Percentiles rank a stretch among this genome's conserved stretches.
These are phyloP conservation scores for Ephestia elutella DNA, from an alignment of 1,140 invertebrate genomes.

Conservation along the genomic window DNA sequence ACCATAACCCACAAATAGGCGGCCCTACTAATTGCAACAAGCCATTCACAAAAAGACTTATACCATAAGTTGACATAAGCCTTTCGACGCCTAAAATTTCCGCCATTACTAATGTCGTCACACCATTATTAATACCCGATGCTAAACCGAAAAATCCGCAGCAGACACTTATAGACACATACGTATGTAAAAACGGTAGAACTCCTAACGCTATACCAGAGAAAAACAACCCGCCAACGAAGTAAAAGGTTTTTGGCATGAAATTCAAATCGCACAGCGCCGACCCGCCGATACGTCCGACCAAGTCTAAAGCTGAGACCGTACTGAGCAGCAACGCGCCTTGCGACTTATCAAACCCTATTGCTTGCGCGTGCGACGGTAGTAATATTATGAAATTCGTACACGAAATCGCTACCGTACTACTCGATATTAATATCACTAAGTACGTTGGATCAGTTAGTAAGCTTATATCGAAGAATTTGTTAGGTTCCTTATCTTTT, in stretches of 20 bases:
- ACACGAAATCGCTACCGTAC: slow-evolving; percentile 88
- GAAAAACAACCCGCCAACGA: slow-evolving; percentile 83
- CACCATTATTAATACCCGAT: slow-evolving; percentile 88
- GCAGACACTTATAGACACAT: slow-evolving; percentile 76
- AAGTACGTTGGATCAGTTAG: slow-evolving; percentile 85
- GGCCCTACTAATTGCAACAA: slow-evolving; percentile 86
- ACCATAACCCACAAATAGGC: slow-evolving; percentile 83
- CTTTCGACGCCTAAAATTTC: slow-evolving; percentile 87
- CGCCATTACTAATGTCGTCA: slow-evolving; percentile 89
- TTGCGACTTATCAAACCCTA: slow-evolving; percentile 81
- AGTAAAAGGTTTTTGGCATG: slow-evolving; percentile 87
- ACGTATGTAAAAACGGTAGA: slow-evolving; percentile 78
- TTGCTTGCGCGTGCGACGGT: slow-evolving; percentile 81
- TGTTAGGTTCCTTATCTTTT: slow-evolving; percentile 67
- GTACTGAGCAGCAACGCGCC: slow-evolving; percentile 83
- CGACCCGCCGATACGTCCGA: slow-evolving; percentile 87
- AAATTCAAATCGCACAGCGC: slow-evolving; percentile 83
- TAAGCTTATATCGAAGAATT: slow-evolving; percentile 83
- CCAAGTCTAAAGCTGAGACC: slow-evolving; percentile 84
- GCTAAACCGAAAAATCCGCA: slow-evolving; percentile 86
- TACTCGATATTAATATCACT: slow-evolving; percentile 86
- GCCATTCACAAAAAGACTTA: slow-evolving; percentile 88
- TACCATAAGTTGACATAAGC: slow-evolving; percentile 87
- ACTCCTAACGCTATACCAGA: slow-evolving; percentile 82
- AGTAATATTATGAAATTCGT: slow-evolving; percentile 89